Percentiles rank a stretch among this genome's conserved stretches.
Conservation (phyloP, 2,797 vertebrate species). For the Myioborus melanocephalus region DNA sequence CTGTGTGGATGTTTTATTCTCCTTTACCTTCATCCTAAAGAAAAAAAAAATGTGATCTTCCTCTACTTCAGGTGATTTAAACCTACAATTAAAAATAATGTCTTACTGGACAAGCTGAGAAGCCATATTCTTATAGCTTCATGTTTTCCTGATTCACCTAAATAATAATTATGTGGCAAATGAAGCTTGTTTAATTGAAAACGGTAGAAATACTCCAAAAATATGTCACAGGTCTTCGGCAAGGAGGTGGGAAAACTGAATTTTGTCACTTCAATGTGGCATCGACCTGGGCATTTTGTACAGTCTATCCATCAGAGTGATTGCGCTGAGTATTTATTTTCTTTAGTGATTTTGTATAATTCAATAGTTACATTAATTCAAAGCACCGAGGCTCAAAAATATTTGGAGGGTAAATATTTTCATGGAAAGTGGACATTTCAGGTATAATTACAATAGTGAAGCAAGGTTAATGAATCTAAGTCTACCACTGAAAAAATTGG, state of each 20-base stretch:
- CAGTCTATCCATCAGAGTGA: background rate
- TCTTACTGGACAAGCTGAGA: background rate
- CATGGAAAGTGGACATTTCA: background rate
- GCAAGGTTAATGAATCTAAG: background rate
- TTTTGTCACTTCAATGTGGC: background rate
- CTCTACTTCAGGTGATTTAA: background rate
- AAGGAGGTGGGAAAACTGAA: background rate
- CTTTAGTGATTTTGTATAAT: background rate
- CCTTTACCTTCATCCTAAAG: background rate
- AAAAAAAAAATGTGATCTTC: background rate
- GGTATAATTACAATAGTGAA: background rate
- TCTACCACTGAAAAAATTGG: accelerated
- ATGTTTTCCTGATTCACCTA: background rate
- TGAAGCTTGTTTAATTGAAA: background rate
- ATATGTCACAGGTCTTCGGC: background rate
- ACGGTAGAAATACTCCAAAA: background rate
- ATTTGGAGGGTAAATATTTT: background rate
- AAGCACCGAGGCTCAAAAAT: background rate
- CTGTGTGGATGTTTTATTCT: background rate
- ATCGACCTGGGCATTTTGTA: background rate
- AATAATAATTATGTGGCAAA: background rate
- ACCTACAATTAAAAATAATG: accelerated
- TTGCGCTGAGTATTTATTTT: background rate
- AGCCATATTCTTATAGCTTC: accelerated
- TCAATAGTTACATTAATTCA: background rate